These are phyloP conservation scores for Drusus annulatus DNA, from an alignment of 1,140 invertebrate genomes.

Conservation along the genomic window DNA sequence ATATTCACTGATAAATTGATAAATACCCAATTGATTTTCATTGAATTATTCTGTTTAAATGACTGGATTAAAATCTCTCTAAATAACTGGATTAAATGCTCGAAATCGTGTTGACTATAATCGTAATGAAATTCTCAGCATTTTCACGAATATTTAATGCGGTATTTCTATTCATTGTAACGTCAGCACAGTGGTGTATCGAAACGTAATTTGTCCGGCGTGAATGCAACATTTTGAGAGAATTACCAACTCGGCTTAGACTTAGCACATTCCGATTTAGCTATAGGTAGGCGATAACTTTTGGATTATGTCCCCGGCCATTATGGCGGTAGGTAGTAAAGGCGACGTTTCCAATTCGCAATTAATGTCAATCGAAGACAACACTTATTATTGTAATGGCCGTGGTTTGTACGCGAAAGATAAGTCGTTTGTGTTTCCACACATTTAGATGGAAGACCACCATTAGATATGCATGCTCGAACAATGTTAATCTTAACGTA, in stretches of 20 bases:
- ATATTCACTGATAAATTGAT: too few relatives aligned
- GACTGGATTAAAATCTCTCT: not conserved
- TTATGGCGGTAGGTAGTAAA: not conserved
- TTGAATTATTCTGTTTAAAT: too few relatives aligned
- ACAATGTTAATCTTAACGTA: too few relatives aligned
- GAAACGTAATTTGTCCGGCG: constrained; percentile 20
- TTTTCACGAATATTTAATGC: constrained; percentile 2
- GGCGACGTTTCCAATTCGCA: not conserved
- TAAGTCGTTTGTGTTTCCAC: too few relatives aligned
- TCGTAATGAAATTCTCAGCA: not conserved
- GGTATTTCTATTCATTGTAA: constrained; percentile 11
- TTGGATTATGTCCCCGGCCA: not conserved
- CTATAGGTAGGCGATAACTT: too few relatives aligned
- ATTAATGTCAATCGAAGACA: constrained; percentile 14
- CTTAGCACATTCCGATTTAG: too few relatives aligned
- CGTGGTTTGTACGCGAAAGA: too few relatives aligned
- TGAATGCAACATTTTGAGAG: not conserved
- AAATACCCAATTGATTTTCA: too few relatives aligned
- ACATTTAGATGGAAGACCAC: too few relatives aligned
- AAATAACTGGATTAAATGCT: not conserved
- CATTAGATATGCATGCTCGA: too few relatives aligned
- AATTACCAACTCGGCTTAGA: not conserved
- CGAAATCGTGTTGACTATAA: not conserved
- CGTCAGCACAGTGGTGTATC: constrained; percentile 4
- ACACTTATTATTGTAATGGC: not conserved